Percentiles rank a stretch among this genome's conserved stretches.
phyloP scores from a whole-genome alignment of 1,140 invertebrate genomes.

The Drosophila parvula region DNA sequence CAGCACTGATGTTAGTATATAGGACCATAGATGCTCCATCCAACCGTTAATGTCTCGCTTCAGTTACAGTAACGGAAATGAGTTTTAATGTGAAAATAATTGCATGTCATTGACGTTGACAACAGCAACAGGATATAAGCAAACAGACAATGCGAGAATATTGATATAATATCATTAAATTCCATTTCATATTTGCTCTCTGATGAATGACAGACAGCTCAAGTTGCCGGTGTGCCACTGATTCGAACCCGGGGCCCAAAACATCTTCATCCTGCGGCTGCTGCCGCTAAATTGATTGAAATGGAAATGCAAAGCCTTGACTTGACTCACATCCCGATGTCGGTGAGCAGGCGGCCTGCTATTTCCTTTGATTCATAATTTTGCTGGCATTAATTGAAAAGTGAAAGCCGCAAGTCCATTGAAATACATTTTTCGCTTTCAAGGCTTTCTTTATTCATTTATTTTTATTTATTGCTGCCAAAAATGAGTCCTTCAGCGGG shows the following conservation, averaged over 20 bases:
- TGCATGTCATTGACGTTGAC: slow-evolving; percentile 70
- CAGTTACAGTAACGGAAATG: slow-evolving; percentile 73
- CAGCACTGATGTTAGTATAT: slow-evolving; percentile 7
- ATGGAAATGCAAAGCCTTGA: slow-evolving; percentile 63
- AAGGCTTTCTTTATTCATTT: slow-evolving; percentile 5
- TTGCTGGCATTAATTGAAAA: slow-evolving; percentile 61
- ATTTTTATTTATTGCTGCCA: slow-evolving; percentile 5
- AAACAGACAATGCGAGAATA: slow-evolving; percentile 55
- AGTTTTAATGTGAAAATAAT: slow-evolving; percentile 77
- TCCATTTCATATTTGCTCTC: slow-evolving; percentile 63
- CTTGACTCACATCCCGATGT: slow-evolving; percentile 52
- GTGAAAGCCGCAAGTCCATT: slow-evolving; percentile 53
- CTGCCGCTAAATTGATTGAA: slow-evolving; percentile 33
- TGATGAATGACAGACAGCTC: slow-evolving; percentile 51
- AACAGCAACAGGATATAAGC: slow-evolving; percentile 32
- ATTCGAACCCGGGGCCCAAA: not conserved
- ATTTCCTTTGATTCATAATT: slow-evolving; percentile 58
- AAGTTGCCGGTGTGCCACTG: slow-evolving; percentile 32
- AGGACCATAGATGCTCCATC: slow-evolving; percentile 58
- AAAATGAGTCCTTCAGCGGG: slow-evolving; percentile 1
- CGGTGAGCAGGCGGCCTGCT: not conserved
- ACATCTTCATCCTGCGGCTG: not conserved
- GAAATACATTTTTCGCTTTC: slow-evolving; percentile 36
- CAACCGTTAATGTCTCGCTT: slow-evolving; percentile 64
- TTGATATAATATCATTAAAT: slow-evolving; percentile 73